Evolutionary conservation across 2,113 vertebrate genomes (phyloP).

Genomic region (Cyanoderma ruficeps): DNA sequence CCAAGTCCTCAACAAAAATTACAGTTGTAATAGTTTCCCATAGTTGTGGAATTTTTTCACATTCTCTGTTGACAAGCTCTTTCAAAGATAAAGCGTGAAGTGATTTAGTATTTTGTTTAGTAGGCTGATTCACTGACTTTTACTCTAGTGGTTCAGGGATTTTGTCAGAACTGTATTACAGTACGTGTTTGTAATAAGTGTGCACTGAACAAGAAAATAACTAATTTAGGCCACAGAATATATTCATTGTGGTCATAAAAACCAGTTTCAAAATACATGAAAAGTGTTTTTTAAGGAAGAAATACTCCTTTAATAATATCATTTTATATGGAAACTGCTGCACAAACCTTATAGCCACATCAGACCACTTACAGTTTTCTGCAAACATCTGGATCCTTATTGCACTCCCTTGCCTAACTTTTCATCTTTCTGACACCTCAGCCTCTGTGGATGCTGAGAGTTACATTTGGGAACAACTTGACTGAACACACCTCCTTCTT

Average conservation of each 20-base stretch:
- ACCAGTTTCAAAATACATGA: neutral
- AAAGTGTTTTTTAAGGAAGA: neutral
- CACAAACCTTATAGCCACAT: neutral
- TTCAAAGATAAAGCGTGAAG: neutral
- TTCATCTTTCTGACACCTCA: neutral
- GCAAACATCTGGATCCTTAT: neutral
- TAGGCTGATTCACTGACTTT: neutral
- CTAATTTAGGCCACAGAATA: neutral
- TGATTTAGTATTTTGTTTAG: neutral
- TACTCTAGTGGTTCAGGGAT: neutral
- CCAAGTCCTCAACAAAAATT: neutral
- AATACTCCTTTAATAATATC: neutral
- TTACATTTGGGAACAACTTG: neutral
- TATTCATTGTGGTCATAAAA: neutral
- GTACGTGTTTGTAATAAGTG: neutral
- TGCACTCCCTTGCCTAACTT: neutral
- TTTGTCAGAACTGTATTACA: neutral
- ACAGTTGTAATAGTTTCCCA: neutral
- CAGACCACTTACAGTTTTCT: neutral
- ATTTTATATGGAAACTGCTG: neutral
- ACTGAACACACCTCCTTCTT: neutral
- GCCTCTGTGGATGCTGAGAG: neutral
- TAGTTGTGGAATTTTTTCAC: neutral
- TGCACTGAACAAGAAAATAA: neutral
- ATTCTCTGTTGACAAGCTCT: neutral